These are phyloP conservation scores for Mus caroli DNA, from an alignment of 2,797 vertebrate genomes.

Conservation along the genomic window DNA sequence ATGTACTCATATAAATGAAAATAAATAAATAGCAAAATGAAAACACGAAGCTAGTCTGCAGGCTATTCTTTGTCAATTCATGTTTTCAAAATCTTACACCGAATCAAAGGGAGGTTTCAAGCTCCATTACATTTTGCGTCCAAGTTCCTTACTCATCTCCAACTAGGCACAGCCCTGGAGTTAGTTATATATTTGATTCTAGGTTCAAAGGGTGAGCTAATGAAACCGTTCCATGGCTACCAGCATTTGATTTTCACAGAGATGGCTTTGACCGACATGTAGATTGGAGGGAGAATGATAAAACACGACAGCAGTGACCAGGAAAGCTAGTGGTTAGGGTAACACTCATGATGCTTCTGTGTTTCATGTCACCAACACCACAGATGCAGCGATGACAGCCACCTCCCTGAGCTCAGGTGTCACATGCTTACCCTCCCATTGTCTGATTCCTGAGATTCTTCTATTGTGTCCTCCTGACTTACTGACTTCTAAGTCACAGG, in stretches of 20 bases:
- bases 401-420: background rate
- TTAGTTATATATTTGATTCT: conserved; percentile 42
- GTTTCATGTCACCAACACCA: background rate
- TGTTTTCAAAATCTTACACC: conserved; percentile 16
- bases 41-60: background rate
- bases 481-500: background rate
- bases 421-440: background rate
- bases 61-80: background rate
- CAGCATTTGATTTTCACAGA: conserved; percentile 21
- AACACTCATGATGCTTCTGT: background rate
- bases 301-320: background rate
- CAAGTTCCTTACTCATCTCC: background rate
- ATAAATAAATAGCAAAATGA: background rate
- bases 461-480: background rate
- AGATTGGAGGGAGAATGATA: background rate
- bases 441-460: background rate
- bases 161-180: background rate
- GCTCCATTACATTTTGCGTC: background rate
- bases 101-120: conserved; percentile 5
- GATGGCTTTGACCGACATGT: background rate
- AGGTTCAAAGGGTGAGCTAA: conserved; percentile 45
- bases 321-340: background rate
- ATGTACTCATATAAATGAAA: no score
- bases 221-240: background rate
- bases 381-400: background rate